A percentile compares a stretch with the other conserved stretches of the same genome.
These are phyloP conservation scores for Erebia aethiops DNA, from an alignment of 2,888 invertebrate species.

Conservation along the genomic window DNA sequence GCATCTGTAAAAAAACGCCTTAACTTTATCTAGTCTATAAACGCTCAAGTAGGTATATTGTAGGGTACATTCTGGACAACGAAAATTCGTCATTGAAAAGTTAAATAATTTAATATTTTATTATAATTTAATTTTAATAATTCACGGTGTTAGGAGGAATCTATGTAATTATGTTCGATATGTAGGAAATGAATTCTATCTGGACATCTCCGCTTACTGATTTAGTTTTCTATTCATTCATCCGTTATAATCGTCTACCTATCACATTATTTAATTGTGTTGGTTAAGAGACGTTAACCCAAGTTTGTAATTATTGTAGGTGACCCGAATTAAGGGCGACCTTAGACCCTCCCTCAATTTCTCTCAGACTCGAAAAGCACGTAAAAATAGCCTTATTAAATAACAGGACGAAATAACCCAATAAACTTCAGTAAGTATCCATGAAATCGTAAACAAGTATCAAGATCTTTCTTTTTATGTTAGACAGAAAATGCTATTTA, in stretches of 20 bases:
- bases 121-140: background rate
- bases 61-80: too few relatives aligned
- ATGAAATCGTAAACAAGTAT: conserved; percentile 1
- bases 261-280: background rate
- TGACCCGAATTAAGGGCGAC: background rate
- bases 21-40: background rate
- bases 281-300: background rate
- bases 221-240: background rate
- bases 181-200: conserved; percentile 7
- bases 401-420: conserved; percentile 1
- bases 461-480: background rate
- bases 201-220: background rate
- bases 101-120: too few relatives aligned
- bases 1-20: conserved; percentile 79
- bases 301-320: background rate
- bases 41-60: background rate
- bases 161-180: background rate
- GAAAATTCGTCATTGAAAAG: too few relatives aligned
- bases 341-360: background rate
- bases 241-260: background rate
- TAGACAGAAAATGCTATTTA: background rate
- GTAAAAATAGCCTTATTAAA: background rate
- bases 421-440: conserved; percentile 7
- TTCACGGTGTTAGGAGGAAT: background rate
- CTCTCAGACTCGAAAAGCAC: background rate